These are phyloP conservation scores for Hucho hucho DNA, from an alignment of 2,113 vertebrate species.

Conservation along the genomic window DNA sequence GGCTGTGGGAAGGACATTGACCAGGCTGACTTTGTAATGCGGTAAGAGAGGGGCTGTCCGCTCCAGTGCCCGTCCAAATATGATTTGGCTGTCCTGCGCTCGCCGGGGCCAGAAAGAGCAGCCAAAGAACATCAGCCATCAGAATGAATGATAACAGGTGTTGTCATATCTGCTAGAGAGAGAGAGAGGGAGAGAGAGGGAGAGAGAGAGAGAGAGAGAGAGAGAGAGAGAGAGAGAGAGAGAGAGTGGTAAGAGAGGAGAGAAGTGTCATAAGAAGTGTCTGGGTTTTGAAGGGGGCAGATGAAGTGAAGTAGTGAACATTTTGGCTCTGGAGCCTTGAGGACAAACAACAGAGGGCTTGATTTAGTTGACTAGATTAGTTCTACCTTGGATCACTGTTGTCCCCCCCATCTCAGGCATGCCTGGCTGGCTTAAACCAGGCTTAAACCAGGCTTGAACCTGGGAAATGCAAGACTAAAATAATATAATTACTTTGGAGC, in stretches of 20 bases:
- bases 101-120: background rate
- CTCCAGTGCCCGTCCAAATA: background rate
- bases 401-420: no score
- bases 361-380: background rate
- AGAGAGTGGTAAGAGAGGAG: conserved; percentile 1
- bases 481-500: background rate
- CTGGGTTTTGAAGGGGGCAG: background rate
- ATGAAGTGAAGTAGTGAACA: background rate
- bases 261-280: background rate
- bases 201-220: background rate
- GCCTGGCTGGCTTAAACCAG: no score
- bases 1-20: conserved; percentile 89
- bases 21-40: conserved; percentile 89
- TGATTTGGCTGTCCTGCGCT: background rate
- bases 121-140: conserved; percentile 5
- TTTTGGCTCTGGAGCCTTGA: background rate
- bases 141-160: conserved; percentile 33
- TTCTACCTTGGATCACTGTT: no score
- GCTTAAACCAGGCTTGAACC: no score
- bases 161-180: conserved; percentile 8
- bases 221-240: conserved; percentile 1
- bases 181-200: background rate
- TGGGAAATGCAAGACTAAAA: background rate
- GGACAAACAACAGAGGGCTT: background rate
- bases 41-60: conserved; percentile 72